phyloP scores from a whole-genome alignment of 2,888 invertebrate species.

The Megaustenia siamemsis region DNA sequence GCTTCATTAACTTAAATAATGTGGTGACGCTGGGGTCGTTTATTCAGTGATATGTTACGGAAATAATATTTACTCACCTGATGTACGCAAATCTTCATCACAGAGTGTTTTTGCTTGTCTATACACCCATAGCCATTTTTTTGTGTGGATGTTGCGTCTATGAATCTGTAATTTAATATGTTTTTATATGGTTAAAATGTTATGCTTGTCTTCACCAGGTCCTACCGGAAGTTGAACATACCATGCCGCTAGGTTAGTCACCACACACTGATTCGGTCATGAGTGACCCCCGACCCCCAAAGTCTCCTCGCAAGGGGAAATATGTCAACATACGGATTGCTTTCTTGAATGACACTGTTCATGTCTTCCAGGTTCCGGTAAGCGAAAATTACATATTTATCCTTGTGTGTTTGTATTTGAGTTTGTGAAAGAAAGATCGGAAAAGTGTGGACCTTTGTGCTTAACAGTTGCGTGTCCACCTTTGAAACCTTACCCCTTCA shows the following conservation, averaged over 20 bases:
- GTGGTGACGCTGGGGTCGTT: no score
- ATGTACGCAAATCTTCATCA: no score
- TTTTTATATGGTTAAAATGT: not conserved
- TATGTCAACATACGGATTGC: slow-evolving; percentile 75
- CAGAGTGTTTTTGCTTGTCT: no score
- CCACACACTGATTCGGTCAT: slow-evolving; percentile 47
- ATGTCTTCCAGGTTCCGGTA: slow-evolving; percentile 78
- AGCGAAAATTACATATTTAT: slow-evolving; percentile 62
- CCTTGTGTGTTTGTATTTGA: not conserved
- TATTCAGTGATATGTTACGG: no score
- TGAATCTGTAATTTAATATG: not conserved
- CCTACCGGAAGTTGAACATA: slow-evolving; percentile 16
- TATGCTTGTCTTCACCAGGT: not conserved
- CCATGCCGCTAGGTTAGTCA: slow-evolving; percentile 37
- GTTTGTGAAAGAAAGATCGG: no score
- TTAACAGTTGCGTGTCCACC: no score
- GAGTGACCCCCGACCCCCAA: slow-evolving; percentile 62
- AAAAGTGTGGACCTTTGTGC: no score
- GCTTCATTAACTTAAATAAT: no score
- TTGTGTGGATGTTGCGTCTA: no score
- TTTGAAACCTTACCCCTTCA: no score
- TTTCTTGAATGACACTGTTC: slow-evolving; percentile 77
- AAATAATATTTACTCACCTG: no score
- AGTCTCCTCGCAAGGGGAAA: slow-evolving; percentile 76
- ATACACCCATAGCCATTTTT: no score